phyloP scores from a whole-genome alignment of 1,140 invertebrate species.

The Aphidius gifuensis region DNA sequence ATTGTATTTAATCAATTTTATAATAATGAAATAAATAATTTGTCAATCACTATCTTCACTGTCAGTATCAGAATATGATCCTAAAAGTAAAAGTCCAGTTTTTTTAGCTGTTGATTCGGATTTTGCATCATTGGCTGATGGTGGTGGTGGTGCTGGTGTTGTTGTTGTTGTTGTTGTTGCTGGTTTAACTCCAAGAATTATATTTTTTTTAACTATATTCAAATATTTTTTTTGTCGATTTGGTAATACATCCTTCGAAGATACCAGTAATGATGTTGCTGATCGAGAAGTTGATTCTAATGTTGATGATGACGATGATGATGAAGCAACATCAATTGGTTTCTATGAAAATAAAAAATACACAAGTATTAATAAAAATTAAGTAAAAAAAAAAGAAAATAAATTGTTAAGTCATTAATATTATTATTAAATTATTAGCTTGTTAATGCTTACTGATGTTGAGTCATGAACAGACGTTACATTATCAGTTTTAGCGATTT shows the following conservation, averaged over 20 bases:
- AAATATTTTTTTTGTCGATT: too few species aligned
- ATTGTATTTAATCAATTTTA: slow-evolving; percentile 22
- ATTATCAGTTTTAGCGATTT: slow-evolving; percentile 7
- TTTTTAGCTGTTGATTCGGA: slow-evolving; percentile 15
- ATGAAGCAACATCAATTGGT: background rate
- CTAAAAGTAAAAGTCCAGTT: slow-evolving; percentile 63
- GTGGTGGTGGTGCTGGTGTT: too few species aligned
- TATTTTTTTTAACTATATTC: slow-evolving; percentile 1
- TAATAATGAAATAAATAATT: slow-evolving; percentile 18
- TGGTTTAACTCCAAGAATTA: background rate
- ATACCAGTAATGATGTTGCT: too few species aligned
- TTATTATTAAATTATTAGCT: background rate
- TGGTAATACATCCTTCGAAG: too few species aligned
- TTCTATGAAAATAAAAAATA: too few species aligned
- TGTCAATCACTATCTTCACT: slow-evolving; percentile 45
- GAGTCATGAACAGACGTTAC: background rate
- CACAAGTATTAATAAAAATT: too few species aligned
- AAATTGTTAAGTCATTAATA: background rate
- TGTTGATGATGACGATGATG: background rate
- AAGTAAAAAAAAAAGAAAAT: too few species aligned
- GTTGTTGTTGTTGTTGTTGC: background rate
- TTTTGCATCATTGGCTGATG: background rate
- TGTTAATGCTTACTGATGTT: background rate
- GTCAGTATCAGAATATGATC: slow-evolving; percentile 68
- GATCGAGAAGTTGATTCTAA: background rate